These are phyloP conservation scores for Monochamus saltuarius DNA, from an alignment of 1,140 invertebrate genomes.

Conservation along the genomic window DNA sequence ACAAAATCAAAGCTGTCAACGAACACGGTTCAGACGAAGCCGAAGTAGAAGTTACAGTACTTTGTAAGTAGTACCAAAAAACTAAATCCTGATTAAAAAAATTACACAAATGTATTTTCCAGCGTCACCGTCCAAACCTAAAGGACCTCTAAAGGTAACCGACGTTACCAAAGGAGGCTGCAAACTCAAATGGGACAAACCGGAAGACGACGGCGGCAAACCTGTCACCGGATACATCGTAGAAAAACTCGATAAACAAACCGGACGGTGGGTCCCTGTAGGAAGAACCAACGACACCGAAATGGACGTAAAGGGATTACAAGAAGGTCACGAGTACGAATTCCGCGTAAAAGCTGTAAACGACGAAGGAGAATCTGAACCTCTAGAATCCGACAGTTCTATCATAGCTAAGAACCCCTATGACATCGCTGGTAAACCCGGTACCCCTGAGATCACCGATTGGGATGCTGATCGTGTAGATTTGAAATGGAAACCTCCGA, in stretches of 20 bases:
- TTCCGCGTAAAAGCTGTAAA: slow-evolving; percentile 98
- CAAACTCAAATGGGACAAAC: slow-evolving; percentile 95
- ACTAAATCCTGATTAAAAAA: slow-evolving; percentile 2
- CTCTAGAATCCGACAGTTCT: slow-evolving; percentile 82
- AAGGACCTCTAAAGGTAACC: slow-evolving; percentile 88
- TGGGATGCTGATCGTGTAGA: slow-evolving; percentile 93
- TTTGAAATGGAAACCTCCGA: slow-evolving; percentile 91
- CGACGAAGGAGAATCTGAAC: slow-evolving; percentile 96
- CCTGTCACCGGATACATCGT: slow-evolving; percentile 95
- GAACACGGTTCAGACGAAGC: slow-evolving; percentile 91
- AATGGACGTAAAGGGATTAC: slow-evolving; percentile 87
- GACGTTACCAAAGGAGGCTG: slow-evolving; percentile 91
- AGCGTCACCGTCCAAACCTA: slow-evolving; percentile 79
- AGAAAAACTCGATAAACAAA: slow-evolving; percentile 93
- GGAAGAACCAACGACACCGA: slow-evolving; percentile 84
- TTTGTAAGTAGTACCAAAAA: slow-evolving; percentile 63
- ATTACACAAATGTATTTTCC: slow-evolving; percentile 27
- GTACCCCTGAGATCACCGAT: slow-evolving; percentile 84
- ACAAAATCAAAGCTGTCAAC: slow-evolving; percentile 90
- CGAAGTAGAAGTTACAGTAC: slow-evolving; percentile 88
- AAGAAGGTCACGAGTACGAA: slow-evolving; percentile 93
- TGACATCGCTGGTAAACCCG: slow-evolving; percentile 85
- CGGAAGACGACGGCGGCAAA: slow-evolving; percentile 97
- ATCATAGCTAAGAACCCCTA: slow-evolving; percentile 94
- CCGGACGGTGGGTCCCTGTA: slow-evolving; percentile 91